Conservation (phyloP, 2,797 vertebrate genomes). For the Florisuga fusca region DNA sequence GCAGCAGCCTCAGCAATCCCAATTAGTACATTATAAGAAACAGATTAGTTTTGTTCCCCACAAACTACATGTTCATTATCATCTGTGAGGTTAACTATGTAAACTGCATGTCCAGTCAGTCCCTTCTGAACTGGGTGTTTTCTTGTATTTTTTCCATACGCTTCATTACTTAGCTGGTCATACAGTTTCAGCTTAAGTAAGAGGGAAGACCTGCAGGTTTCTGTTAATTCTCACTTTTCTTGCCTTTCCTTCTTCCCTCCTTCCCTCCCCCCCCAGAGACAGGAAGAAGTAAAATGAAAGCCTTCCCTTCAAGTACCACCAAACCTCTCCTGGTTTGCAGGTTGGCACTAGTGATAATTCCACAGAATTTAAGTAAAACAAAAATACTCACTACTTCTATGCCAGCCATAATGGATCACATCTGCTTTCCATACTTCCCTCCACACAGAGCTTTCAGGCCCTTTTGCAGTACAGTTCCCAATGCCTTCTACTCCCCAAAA, state of each 20-base stretch:
- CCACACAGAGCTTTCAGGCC: neutral
- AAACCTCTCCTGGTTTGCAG: neutral
- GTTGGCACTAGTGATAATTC: neutral
- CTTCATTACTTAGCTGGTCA: neutral
- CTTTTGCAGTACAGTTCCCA: neutral
- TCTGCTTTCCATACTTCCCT: neutral
- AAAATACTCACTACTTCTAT: neutral
- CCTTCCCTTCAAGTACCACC: neutral
- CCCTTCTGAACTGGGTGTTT: neutral
- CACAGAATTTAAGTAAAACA: neutral
- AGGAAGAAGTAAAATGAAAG: neutral
- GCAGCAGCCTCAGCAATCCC: neutral
- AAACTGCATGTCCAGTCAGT: neutral
- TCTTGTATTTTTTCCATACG: neutral
- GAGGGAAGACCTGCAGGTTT: neutral
- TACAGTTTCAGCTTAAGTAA: neutral
- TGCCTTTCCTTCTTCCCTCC: neutral
- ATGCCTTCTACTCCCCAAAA: neutral
- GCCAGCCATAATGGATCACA: neutral
- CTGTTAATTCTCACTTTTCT: neutral
- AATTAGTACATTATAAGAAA: neutral
- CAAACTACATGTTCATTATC: neutral
- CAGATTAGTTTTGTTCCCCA: neutral
- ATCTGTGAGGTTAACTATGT: rapidly evolving
- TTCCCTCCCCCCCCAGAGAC: neutral